A percentile compares a stretch with the other conserved stretches of the same genome.
Evolutionary conservation across 2,113 vertebrate species (phyloP).

Genomic region (Echinops telfairi): DNA sequence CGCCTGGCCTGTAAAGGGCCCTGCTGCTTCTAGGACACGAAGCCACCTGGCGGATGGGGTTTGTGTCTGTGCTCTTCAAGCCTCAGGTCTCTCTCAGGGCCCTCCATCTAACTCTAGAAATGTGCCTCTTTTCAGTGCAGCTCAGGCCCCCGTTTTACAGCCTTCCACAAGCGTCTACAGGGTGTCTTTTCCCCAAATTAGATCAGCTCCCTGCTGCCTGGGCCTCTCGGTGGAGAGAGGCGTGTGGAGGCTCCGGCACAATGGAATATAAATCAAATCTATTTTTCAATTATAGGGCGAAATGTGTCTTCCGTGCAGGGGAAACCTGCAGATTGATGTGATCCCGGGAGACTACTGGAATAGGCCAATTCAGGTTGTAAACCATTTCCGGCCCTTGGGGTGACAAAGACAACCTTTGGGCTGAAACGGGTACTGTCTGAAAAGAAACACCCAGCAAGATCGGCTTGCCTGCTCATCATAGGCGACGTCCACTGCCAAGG

Average conservation of each 20-base stretch:
- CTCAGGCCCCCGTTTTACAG: conserved; percentile 3
- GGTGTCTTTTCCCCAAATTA: conserved; percentile 65
- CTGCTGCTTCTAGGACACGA: background rate
- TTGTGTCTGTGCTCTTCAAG: background rate
- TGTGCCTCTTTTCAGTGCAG: conserved; percentile 30
- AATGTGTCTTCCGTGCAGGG: conserved; percentile 69
- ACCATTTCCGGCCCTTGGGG: conserved; percentile 60
- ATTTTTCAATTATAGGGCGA: conserved; percentile 76
- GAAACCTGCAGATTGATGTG: conserved; percentile 68
- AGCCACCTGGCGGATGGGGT: background rate
- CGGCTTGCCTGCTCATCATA: background rate
- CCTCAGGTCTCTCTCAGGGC: background rate
- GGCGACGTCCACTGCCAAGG: background rate
- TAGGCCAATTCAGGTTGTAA: conserved; percentile 55
- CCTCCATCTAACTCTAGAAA: background rate
- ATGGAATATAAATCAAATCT: conserved; percentile 78
- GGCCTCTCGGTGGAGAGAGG: conserved; percentile 54
- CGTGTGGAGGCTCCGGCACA: conserved; percentile 58
- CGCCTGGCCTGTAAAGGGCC: background rate
- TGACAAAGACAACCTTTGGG: conserved; percentile 59
- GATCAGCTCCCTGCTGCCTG: conserved; percentile 61
- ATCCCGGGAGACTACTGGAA: conserved; percentile 71
- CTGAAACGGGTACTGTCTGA: conserved; percentile 1
- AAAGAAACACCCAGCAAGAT: background rate
- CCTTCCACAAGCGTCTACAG: conserved; percentile 13